Evolutionary conservation across 2,888 invertebrate genomes (phyloP).

Genomic region (Idaea aversata): DNA sequence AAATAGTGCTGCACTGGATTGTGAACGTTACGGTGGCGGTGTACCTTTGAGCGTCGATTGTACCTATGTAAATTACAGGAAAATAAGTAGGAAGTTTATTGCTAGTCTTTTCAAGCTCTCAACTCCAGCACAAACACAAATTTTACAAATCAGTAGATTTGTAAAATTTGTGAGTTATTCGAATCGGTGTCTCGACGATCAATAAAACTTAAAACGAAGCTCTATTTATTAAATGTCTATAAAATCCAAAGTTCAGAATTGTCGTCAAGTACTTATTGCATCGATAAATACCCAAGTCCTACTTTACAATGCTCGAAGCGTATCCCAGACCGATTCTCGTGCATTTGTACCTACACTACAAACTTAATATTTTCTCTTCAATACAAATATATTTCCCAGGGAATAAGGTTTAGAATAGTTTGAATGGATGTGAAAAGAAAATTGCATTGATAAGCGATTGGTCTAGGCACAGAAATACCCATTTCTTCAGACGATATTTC

Average conservation of each 20-base stretch:
- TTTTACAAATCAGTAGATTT: too few relatives aligned
- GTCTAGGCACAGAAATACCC: conserved; percentile 36
- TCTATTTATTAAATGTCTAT: conserved; percentile 8
- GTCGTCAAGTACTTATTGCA: conserved; percentile 62
- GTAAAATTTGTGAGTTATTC: background rate
- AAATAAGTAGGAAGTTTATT: background rate
- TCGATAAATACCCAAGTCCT: conserved; percentile 52
- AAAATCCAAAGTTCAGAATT: conserved; percentile 26
- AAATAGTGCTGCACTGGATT: too few relatives aligned
- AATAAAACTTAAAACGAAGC: background rate
- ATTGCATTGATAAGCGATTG: conserved; percentile 30
- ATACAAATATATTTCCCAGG: conserved; percentile 15
- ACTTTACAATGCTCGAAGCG: conserved; percentile 52
- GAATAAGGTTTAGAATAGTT: conserved; percentile 21
- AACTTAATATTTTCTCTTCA: conserved; percentile 9
- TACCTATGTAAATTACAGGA: too few relatives aligned
- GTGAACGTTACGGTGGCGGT: too few relatives aligned
- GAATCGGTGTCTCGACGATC: background rate
- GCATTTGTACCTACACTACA: conserved; percentile 31
- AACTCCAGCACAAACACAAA: background rate
- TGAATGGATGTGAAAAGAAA: conserved; percentile 9
- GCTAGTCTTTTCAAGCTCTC: background rate
- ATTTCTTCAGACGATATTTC: conserved; percentile 39
- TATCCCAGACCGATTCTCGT: conserved; percentile 49
- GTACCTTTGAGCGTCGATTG: too few relatives aligned